Base-by-base conservation (phyloP, 2,797 vertebrate species). In the Capromys pilorides region DNA sequence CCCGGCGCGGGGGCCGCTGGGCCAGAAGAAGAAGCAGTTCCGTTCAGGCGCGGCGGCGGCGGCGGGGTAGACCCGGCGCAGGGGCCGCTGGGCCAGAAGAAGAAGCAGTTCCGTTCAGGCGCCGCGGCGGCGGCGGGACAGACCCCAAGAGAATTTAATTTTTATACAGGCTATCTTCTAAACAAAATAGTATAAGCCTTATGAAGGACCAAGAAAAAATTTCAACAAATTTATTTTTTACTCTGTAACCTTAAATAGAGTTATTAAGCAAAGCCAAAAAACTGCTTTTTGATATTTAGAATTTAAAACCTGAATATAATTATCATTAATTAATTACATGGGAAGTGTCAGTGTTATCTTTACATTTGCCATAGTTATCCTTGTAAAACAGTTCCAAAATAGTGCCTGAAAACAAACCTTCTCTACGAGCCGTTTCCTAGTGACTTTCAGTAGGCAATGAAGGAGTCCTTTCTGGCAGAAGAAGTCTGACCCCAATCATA, bases 61-160 rank as follows among this genome's bases (percentile, higher is more conserved):
- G n/a, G n/a, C n/a, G n/a, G n/a, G n/a, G n/a, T n/a, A n/a, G n/a
- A n/a, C n/a, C n/a, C n/a, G n/a, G n/a, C n/a, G n/a, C n/a, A n/a
- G n/a, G n/a, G n/a, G n/a, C n/a, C n/a, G n/a, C n/a, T n/a, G n/a
- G n/a, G n/a, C n/a, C n/a, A n/a, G n/a, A n/a, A n/a, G n/a, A n/a
- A n/a, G n/a, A n/a, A n/a, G n/a, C n/a, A n/a, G n/a, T n/a, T n/a
- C n/a, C n/a, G n/a, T n/a, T n/a, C n/a, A n/a, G n/a, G n/a, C n/a
- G n/a, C n/a, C n/a, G n/a, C n/a, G n/a, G n/a, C n/a, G n/a, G n/a
- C n/a, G n/a, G n/a, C n/a, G n/a, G n/a, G n/a, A n/a, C n/a, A n/a
- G n/a, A n/a, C n/a, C n/a, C n/a, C n/a, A n/a, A n/a, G n/a, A n/a
- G 91, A 93, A 96, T 94, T 97, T 96, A 96, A 95, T 62, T 94